Evolutionary conservation across 1,140 invertebrate species (phyloP), one percentile per base, ranked within the genome.

Genomic region (Halictus rubicundus): DNA sequence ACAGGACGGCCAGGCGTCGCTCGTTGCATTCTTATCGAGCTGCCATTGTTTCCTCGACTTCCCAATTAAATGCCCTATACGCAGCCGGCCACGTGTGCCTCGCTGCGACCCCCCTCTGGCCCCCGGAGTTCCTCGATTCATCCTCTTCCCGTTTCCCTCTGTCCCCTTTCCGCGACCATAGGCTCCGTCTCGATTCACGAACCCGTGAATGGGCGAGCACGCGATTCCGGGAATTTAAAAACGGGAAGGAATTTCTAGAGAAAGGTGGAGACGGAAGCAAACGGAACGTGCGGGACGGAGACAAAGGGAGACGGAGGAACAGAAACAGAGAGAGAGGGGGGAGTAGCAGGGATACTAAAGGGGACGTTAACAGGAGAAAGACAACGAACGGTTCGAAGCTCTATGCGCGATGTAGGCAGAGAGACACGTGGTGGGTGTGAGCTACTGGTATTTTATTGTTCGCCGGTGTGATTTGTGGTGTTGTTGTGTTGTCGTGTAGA

Each of bases 141-240:
- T 81, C 70, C 70, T 70, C 57, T 71, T 70, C 63, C 71, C 75
- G 75, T 79, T 60, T 66, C 49, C 70, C 64, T 39, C 37, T 76
- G 37, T 77, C 65, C 54, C 57, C 61, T 16, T 65, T 54, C 42
- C n/a, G 27, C 23, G 27, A 9, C 21, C 8, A 9, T 8, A 21
- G 19, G 21, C 52, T 19, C 52, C 16, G n/a, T 52, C 3, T 6
- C 32, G 61, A 16, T 61, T 27, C 32, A 37, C 23, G 25, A 19
- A 78, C 64, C 69, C 65, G 84, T 89, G 88, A 89, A 89, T 88
- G 85, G 78, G 83, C 84, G 80, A 73, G 54, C 85, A 68, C 54
- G 64, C 65, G 85, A 89, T 89, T 89, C 88, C 81, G 65, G 78
- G 88, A 89, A 89, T 86, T 85, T 85, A 88, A 87, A 89, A 89